Evolutionary conservation across 2,113 vertebrate genomes (phyloP).

Genomic region (Prietella phreatophila): DNA sequence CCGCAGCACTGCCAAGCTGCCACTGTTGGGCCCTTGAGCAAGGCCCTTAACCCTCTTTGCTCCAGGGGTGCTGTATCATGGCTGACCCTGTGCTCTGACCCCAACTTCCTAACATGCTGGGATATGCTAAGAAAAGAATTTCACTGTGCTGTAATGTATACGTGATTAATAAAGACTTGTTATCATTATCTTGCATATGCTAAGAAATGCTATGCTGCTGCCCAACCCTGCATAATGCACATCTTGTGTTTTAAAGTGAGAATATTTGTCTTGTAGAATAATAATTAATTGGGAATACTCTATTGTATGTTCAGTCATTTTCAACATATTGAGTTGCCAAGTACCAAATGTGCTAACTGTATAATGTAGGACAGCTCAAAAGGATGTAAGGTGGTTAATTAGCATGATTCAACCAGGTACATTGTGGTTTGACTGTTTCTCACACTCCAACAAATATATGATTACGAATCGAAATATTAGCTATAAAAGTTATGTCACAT

Average conservation of each 20-base stretch:
- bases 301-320: neutral
- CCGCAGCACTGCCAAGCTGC: too few relatives aligned
- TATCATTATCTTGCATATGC: neutral
- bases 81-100: too few relatives aligned
- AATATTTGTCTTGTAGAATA: neutral
- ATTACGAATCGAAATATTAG: neutral
- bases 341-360: neutral
- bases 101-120: too few relatives aligned
- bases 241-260: neutral
- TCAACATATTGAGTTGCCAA: too few relatives aligned
- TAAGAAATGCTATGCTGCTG: neutral
- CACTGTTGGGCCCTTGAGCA: too few relatives aligned
- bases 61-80: too few relatives aligned
- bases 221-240: neutral
- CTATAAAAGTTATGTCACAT: neutral
- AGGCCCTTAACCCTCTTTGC: too few relatives aligned
- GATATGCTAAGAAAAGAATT: too few relatives aligned
- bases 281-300: neutral
- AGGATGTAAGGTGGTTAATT: neutral
- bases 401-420: neutral
- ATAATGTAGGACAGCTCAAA: neutral
- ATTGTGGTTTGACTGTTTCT: neutral
- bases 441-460: neutral
- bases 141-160: too few relatives aligned
- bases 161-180: too few relatives aligned